Base-by-base conservation (phyloP, 2,113 vertebrate genomes). In the Zapornia atra region DNA sequence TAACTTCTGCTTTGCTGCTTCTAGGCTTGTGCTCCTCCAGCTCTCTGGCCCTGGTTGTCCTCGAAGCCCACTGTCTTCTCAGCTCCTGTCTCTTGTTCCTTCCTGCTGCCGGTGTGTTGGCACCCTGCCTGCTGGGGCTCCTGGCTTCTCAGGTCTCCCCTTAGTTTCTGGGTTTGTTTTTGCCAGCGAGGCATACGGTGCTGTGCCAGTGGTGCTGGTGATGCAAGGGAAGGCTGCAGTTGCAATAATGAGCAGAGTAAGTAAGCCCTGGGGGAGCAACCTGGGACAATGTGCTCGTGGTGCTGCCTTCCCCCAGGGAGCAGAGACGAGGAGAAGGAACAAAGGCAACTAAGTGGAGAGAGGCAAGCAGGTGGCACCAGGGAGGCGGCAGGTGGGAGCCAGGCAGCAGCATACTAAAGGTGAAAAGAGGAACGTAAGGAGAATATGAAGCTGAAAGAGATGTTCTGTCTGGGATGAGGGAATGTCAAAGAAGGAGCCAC, bases 331-430 rank as follows among this genome's bases (percentile, higher is more conserved):
- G 77, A 10, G 33, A 29, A 12, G 71, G 31, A 88, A 96, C 92
- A 92, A 90, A 93, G 87, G n/a, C 56, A 70, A n/a, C 33, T 0
- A 1, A 54, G 89, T 31, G 85, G 40, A 25, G 17, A 33, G 92
- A 61, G 71, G 66, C 28, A 16, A 53, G 94, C 87, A 66, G 92
- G 92, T 86, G 92, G 91, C 94, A 50, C 65, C 2, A 70, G 78
- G 78, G 87, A 38, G 83, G 79, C 2, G 1, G 89, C 81, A 82
- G 93, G 92, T 81, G 94, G 82, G 25, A 40, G 79, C 25, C 13
- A 92, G 34, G 13, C 56, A 7, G 93, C 10, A 6, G 81, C 14
- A 1, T 31, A 68, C 70, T 77, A 46, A 88, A 31, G 90, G 91
- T 84, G 73, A 90, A 77, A 93, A 90, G 90, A 36, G 82, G 51